Conservation (phyloP, 2,113 vertebrate genomes). For the Psephotus haematonotus region DNA sequence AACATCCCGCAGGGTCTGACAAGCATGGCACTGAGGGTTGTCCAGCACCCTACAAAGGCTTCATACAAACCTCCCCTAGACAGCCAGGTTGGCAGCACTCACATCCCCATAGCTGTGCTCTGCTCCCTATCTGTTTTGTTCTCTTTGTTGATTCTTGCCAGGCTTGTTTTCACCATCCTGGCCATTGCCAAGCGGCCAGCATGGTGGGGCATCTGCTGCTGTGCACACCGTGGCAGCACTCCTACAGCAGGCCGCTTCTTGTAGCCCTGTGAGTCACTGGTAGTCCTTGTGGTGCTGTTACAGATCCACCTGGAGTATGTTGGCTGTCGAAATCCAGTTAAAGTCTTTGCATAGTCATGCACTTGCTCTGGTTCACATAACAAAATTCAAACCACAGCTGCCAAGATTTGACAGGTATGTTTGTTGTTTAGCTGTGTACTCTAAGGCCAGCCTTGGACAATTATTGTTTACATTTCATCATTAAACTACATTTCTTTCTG, state of each 20-base stretch:
- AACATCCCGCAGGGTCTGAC: neutral
- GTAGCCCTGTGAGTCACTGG: neutral
- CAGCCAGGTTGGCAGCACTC: fast-evolving
- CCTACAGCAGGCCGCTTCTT: fast-evolving
- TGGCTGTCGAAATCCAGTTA: constrained; percentile 27
- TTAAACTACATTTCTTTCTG: neutral
- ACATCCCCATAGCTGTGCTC: neutral
- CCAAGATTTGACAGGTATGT: neutral
- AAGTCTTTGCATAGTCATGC: constrained; percentile 34
- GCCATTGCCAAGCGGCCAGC: neutral
- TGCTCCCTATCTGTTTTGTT: neutral
- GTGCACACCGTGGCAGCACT: neutral
- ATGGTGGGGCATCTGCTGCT: neutral
- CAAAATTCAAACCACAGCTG: neutral
- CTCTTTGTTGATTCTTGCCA: neutral
- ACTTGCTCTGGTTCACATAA: neutral
- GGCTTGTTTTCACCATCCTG: neutral
- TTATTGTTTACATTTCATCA: neutral
- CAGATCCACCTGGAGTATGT: neutral
- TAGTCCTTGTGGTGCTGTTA: neutral
- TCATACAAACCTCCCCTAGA: neutral
- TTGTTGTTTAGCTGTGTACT: neutral
- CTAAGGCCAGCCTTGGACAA: neutral
- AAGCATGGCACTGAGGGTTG: fast-evolving
- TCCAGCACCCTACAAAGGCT: neutral